phyloP scores from a whole-genome alignment of 2,888 invertebrate species.

The Hydroisotoma schaefferi region DNA sequence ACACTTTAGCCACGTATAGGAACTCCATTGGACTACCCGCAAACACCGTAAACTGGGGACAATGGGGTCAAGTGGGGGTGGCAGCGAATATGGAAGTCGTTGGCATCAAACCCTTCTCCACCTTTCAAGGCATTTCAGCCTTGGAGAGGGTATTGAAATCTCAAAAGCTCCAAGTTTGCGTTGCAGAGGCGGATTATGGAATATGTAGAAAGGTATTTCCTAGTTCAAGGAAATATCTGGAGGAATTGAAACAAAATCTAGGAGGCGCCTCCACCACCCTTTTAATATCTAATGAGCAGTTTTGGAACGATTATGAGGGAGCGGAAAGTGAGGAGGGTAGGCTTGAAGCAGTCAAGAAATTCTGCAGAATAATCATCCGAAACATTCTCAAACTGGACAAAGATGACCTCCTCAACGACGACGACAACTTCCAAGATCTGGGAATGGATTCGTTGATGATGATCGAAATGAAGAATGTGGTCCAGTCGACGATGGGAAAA shows the following conservation, averaged over 20 bases:
- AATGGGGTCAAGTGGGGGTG: conserved; percentile 34
- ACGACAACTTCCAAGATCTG: conserved; percentile 35
- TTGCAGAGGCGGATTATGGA: conserved; percentile 24
- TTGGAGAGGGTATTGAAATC: conserved; percentile 24
- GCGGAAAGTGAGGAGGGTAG: conserved; percentile 19
- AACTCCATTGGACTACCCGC: conserved; percentile 29
- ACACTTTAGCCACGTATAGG: conserved; percentile 27
- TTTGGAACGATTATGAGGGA: conserved; percentile 35
- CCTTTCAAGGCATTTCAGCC: conserved; percentile 27
- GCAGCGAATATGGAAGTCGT: conserved; percentile 31
- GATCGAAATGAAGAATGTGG: conserved; percentile 31
- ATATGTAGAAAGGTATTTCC: conserved; percentile 20
- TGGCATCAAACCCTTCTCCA: conserved; percentile 26
- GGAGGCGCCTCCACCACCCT: conserved; percentile 16
- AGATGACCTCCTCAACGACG: conserved; percentile 33
- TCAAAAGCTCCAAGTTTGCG: conserved; percentile 18
- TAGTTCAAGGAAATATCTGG: conserved; percentile 26
- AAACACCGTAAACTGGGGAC: conserved; percentile 37
- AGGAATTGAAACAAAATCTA: conserved; percentile 25
- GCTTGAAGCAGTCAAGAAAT: conserved; percentile 19
- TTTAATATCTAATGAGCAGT: conserved; percentile 21
- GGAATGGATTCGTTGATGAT: conserved; percentile 40
- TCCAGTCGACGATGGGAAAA: conserved; percentile 26
- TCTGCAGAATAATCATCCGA: conserved; percentile 22
- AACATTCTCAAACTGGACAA: conserved; percentile 23